Evolutionary conservation across 2,888 invertebrate genomes (phyloP).

Genomic region (Drosophila niveifrons): DNA sequence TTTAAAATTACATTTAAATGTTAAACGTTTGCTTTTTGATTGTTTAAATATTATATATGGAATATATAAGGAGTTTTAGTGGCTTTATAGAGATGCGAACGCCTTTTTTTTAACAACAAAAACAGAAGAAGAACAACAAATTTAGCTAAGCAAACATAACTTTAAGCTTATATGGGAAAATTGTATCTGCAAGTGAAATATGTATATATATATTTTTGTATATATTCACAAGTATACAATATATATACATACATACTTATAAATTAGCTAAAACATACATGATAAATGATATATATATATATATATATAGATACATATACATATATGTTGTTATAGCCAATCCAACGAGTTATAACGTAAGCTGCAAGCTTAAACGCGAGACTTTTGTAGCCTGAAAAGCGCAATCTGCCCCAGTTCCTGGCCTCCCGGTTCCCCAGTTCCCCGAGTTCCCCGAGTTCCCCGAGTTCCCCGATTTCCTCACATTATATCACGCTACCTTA

Average conservation of each 20-base stretch:
- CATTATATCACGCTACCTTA: slow-evolving; percentile 1
- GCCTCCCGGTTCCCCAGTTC: background rate
- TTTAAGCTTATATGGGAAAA: slow-evolving; percentile 20
- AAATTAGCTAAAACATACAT: slow-evolving; percentile 25
- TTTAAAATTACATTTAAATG: slow-evolving; percentile 24
- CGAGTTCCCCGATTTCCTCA: background rate
- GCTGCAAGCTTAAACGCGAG: slow-evolving; percentile 35
- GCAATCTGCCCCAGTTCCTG: slow-evolving; percentile 16
- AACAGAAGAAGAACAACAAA: slow-evolving; percentile 24
- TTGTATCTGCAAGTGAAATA: slow-evolving; percentile 18
- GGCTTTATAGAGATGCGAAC: slow-evolving; percentile 46
- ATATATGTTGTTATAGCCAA: slow-evolving; percentile 50
- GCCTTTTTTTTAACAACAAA: slow-evolving; percentile 38
- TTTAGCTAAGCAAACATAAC: slow-evolving; percentile 32
- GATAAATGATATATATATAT: slow-evolving; percentile 37
- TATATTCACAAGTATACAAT: slow-evolving; percentile 1
- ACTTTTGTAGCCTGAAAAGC: slow-evolving; percentile 27
- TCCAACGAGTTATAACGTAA: slow-evolving; percentile 26
- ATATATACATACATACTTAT: slow-evolving; percentile 24
- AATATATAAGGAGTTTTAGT: slow-evolving; percentile 34
- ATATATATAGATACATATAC: slow-evolving; percentile 16
- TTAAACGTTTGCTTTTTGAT: slow-evolving; percentile 52
- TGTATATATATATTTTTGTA: slow-evolving; percentile 23
- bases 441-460: background rate
- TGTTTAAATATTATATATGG: slow-evolving; percentile 38